Percentiles rank a stretch among this genome's conserved stretches.
Conservation (phyloP, 2,797 vertebrate genomes). For the Coluber constrictor region DNA sequence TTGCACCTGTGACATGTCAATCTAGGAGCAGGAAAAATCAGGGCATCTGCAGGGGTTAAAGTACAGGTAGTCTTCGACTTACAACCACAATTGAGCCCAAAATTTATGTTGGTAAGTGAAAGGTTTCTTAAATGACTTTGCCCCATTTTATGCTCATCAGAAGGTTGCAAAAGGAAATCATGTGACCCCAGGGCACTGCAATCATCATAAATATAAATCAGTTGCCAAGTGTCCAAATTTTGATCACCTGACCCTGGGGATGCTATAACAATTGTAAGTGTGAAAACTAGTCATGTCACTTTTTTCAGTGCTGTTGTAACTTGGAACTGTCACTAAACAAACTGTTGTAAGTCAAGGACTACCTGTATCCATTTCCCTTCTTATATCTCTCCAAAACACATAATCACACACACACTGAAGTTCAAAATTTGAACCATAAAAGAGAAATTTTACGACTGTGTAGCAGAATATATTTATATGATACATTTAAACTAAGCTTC, state of each 20-base stretch:
- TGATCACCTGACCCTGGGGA: too few species aligned
- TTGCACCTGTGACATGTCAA: neutral
- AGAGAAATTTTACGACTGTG: neutral
- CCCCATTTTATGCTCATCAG: too few species aligned
- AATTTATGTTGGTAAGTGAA: neutral
- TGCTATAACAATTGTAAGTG: too few species aligned
- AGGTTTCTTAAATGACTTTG: neutral
- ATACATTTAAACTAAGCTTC: too few species aligned
- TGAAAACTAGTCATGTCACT: too few species aligned
- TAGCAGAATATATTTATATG: too few species aligned
- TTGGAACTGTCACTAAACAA: too few species aligned
- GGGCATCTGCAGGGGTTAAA: neutral
- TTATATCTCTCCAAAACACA: neutral
- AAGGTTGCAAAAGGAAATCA: neutral
- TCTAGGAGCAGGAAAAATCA: neutral
- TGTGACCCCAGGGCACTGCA: too few species aligned
- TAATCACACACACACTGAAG: neutral
- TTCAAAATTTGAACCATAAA: neutral
- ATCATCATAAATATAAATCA: too few species aligned
- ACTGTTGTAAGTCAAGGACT: too few species aligned
- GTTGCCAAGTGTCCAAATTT: too few species aligned
- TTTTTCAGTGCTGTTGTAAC: too few species aligned
- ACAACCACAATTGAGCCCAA: neutral
- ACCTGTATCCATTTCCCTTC: neutral
- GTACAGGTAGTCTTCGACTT: neutral